phyloP scores from a whole-genome alignment of 2,888 invertebrate species.

The Ganaspis brasiliensis region DNA sequence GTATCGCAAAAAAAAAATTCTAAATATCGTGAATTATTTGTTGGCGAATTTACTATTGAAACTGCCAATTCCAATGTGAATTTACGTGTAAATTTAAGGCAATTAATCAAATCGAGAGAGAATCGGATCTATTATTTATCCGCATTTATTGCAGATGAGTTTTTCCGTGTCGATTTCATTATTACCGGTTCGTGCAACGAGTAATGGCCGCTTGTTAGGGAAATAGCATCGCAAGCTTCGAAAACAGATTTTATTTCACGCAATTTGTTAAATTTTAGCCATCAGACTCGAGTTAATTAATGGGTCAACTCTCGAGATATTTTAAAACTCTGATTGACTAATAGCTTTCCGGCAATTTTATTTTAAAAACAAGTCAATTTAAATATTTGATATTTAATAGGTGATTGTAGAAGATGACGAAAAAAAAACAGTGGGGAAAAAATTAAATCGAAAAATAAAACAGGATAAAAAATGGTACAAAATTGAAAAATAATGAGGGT shows the following conservation, averaged over 20 bases:
- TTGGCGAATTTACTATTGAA: neutral
- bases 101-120: slow-evolving; percentile 23
- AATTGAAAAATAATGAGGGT: slow-evolving; percentile 5
- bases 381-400: too few species aligned
- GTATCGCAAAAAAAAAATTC: neutral
- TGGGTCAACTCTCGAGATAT: neutral
- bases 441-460: too few species aligned
- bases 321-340: slow-evolving; percentile 21
- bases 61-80: neutral
- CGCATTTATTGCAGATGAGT: slow-evolving; percentile 44
- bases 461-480: neutral
- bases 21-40: neutral
- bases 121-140: slow-evolving; percentile 7
- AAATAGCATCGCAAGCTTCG: slow-evolving; percentile 2
- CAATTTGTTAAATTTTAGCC: slow-evolving; percentile 2
- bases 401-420: neutral
- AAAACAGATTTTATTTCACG: slow-evolving; percentile 34
- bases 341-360: neutral
- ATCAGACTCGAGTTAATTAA: slow-evolving; percentile 12
- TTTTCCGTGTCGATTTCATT: slow-evolving; percentile 59
- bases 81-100: neutral
- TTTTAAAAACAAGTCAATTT: neutral
- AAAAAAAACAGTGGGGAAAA: neutral
- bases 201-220: neutral
- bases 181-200: slow-evolving; percentile 46